Percentiles rank a stretch among this genome's conserved stretches.
Conservation (phyloP, 2,888 invertebrate genomes). For the Chymomyza fuscimana region DNA sequence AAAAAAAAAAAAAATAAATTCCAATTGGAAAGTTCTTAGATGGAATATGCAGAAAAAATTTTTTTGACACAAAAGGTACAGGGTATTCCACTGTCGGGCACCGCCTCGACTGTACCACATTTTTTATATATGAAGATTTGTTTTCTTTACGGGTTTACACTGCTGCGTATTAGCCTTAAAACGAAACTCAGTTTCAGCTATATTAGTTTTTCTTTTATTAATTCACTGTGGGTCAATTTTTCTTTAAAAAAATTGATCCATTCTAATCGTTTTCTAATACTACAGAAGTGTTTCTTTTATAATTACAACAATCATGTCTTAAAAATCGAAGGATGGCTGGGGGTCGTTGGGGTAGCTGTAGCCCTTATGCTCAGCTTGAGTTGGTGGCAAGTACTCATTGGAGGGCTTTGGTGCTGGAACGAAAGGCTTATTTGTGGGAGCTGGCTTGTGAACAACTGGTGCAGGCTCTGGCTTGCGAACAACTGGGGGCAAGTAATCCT, state of each 20-base stretch:
- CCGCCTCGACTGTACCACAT: too few species aligned
- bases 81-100: too few species aligned
- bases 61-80: too few species aligned
- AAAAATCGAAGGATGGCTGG: constrained; percentile 71
- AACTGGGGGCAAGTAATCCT: constrained; percentile 38
- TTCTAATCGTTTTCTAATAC: constrained; percentile 61
- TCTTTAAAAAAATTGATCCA: constrained; percentile 4
- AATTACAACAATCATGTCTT: constrained; percentile 52
- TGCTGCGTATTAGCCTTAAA: too few species aligned
- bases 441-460: constrained; percentile 19
- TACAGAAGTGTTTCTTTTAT: constrained; percentile 48
- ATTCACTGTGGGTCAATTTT: not conserved
- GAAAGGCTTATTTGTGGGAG: constrained; percentile 20
- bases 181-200: constrained; percentile 25
- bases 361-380: constrained; percentile 42
- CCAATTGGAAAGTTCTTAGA: too few species aligned
- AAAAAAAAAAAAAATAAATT: too few species aligned
- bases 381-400: constrained; percentile 44
- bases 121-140: too few species aligned
- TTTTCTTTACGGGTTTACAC: too few species aligned
- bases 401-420: constrained; percentile 24
- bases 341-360: constrained; percentile 76
- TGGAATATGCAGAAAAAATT: too few species aligned
- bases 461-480: not conserved
- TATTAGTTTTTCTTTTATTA: constrained; percentile 6